Evolutionary conservation across 1,140 invertebrate species (phyloP), one percentile per base, ranked within the genome.

Genomic region (Colletes latitarsis): DNA sequence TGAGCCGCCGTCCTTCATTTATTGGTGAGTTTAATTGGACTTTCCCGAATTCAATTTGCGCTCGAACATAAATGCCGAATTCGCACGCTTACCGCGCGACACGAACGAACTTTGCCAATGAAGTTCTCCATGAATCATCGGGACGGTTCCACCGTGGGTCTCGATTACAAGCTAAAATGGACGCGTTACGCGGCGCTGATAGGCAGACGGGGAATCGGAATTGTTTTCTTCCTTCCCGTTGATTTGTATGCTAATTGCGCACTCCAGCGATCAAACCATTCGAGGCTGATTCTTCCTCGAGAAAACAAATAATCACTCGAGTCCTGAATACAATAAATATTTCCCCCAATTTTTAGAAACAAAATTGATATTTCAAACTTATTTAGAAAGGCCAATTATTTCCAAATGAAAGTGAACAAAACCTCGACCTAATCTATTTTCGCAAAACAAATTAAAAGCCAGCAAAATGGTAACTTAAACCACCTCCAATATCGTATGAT

Each of bases 1-100:
- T 0, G 97, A 97, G 83, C 97, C 97, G n/a, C 97, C 97, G 57
- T 96, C 95, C 86, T 98, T 97, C 93, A 98, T 98, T 92, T 97
- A 97, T 92, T 98, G 97, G 97, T 92, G 70, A 92, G 88, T 91
- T 81, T 73, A 79, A 78, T 80, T 80, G 55, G 63, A 80, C 46
- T 80, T 80, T 75, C 21, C 41, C 17, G 30, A 75, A 80, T 68
- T 75, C 53, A 60, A 68, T 80, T 80, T 67, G 41, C 53, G n/a
- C 39, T 43, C 30, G 17, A 21, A 62, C 55, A 55, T 60, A 82
- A 82, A 81, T 46, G 57, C 52, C 71, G 77, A 58, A 66, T 62
- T 75, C 21, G 53, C 58, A 55, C 21, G 60, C 17, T 67, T 21
- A 21, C n/a, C 9, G 3, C 17, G 14, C 17, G 53, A 55, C 46